Base-by-base conservation (phyloP, 2,797 vertebrate genomes). In the Premnoplex brunnescens region DNA sequence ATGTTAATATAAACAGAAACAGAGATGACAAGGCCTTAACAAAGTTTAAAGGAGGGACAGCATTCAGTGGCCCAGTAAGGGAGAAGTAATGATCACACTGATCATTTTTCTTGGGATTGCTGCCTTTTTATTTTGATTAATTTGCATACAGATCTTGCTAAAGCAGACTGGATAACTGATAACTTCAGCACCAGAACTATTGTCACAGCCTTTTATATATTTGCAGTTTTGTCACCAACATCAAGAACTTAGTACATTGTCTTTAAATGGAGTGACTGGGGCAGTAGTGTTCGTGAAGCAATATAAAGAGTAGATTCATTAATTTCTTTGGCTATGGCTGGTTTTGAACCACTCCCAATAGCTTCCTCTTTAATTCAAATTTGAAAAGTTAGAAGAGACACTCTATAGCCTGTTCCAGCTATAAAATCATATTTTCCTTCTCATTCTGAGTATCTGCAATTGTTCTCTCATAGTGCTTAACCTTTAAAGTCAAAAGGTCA, bases 351-450 rank as follows among this genome's bases (percentile, higher is more conserved):
- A 49, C 91, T 85, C 69, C 83, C 51, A 92, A 88, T 24, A 74
- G 75, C 88, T 92, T 27, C 43, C 48, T 68, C 73, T 92, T 93
- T 91, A 96, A 89, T 96, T 95, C 94, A 96, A 88, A 96, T 80
- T n/a, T 87, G 89, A 96, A 97, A 93, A 46, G 71, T 88, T 89
- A 95, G 87, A 96, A 96, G 82, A 96, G 49, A 94, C 64, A 88
- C 91, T 91, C 85, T 96, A 36, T 73, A 91, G 66, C 87, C 82
- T 97, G 89, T 93, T 94, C 84, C 82, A 94, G 68, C 84, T 90
- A 89, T 91, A 96, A 92, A 96, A 93, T 97, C 71, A 88, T 93
- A 94, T 95, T 96, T 97, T 96, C 92, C 88, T 96, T 93, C 77
- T 72, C 66, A 66, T 77, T 81, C 56, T 64, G 87, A 96, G 80